Conservation (phyloP, 1,140 invertebrate genomes). For the Formica selysi region DNA sequence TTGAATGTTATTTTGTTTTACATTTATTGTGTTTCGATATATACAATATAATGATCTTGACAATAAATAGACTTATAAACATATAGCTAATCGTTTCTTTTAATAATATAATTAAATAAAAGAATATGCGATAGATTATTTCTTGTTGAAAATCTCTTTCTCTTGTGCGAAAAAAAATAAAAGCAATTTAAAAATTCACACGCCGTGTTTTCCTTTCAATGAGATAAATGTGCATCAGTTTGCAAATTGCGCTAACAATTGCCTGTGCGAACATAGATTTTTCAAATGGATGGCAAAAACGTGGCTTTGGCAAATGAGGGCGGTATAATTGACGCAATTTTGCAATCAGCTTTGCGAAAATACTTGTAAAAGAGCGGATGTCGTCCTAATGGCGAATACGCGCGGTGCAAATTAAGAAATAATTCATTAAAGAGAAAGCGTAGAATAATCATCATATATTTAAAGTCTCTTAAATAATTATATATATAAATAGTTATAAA, state of each 20-base stretch:
- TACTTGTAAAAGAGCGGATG: conserved; percentile 10
- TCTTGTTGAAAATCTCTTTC: neutral
- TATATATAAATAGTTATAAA: too few species aligned
- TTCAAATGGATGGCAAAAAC: conserved; percentile 18
- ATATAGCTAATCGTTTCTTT: neutral
- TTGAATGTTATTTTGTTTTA: neutral
- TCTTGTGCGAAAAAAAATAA: neutral
- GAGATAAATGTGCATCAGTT: neutral
- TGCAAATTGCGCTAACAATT: neutral
- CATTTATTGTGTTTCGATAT: neutral
- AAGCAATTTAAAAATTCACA: conserved; percentile 4
- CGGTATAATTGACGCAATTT: conserved; percentile 29
- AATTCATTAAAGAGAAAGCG: neutral
- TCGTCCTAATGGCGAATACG: neutral
- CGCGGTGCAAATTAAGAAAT: conserved; percentile 4
- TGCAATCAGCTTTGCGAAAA: conserved; percentile 26
- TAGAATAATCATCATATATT: neutral
- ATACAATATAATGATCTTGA: neutral
- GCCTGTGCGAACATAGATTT: conserved; percentile 11
- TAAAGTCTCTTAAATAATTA: neutral
- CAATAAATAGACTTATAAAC: neutral
- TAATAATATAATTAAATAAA: neutral
- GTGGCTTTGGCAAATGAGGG: neutral
- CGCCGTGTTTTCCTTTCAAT: neutral
- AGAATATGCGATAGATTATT: neutral